phyloP scores from a whole-genome alignment of 2,888 invertebrate genomes.

The Ypsolopha sequella region DNA sequence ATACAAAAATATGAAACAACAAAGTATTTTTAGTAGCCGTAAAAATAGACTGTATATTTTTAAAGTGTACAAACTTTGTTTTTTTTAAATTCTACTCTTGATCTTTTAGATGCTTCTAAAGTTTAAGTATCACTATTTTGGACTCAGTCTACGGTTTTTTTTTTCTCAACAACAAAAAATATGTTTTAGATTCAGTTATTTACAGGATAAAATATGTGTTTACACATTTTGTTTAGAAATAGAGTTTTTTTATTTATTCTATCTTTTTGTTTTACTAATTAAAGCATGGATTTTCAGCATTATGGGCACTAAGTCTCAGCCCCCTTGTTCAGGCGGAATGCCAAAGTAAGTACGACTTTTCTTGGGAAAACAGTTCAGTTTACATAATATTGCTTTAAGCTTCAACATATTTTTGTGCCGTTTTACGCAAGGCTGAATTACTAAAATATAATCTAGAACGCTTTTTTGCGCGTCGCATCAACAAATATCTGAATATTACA shows the following conservation, averaged over 20 bases:
- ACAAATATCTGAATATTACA: conserved; percentile 1
- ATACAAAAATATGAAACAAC: conserved; percentile 1
- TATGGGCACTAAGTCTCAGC: conserved; percentile 65
- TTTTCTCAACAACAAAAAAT: conserved; percentile 2
- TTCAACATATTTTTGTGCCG: not conserved
- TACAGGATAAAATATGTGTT: conserved; percentile 31
- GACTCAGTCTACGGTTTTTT: conserved; percentile 43
- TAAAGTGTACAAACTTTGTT: no score
- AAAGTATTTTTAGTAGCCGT: not conserved
- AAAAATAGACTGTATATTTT: no score
- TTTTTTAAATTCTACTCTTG: no score
- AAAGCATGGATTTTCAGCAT: conserved; percentile 69
- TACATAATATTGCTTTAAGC: conserved; percentile 1
- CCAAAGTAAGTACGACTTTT: conserved; percentile 60
- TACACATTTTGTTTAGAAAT: conserved; percentile 25
- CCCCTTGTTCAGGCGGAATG: conserved; percentile 67
- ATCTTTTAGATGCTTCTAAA: conserved; percentile 12
- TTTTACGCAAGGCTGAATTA: not conserved
- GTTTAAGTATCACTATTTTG: conserved; percentile 11
- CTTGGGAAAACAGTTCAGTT: conserved; percentile 11
- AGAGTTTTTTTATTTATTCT: conserved; percentile 20
- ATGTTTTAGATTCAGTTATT: conserved; percentile 46
- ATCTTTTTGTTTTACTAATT: conserved; percentile 54
- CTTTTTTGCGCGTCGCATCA: not conserved
- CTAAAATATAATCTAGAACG: not conserved